Conservation (phyloP, 2,113 vertebrate species). For the Protomyctophum bolini region DNA sequence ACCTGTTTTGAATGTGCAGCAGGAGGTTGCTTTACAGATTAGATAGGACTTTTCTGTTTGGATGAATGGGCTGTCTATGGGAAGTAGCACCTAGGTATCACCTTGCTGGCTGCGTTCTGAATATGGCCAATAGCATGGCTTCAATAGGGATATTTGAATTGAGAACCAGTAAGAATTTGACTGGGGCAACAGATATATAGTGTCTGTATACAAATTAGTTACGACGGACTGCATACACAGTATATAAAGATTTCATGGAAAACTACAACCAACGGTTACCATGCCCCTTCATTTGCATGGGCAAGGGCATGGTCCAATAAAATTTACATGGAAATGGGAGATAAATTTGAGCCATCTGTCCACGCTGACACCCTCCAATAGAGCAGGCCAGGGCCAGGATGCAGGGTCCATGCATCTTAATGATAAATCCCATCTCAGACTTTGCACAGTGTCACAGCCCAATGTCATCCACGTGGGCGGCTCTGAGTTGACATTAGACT, state of each 20-base stretch:
- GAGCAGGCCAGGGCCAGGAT: slow-evolving; percentile 74
- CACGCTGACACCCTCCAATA: slow-evolving; percentile 81
- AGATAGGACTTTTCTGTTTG: too few relatives aligned
- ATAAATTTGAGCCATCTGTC: slow-evolving; percentile 92
- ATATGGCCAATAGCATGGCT: neutral
- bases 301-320: slow-evolving; percentile 81
- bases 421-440: slow-evolving; percentile 74
- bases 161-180: slow-evolving; percentile 17
- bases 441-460: slow-evolving; percentile 77
- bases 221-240: slow-evolving; percentile 3
- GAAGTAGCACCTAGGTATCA: too few relatives aligned
- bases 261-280: slow-evolving; percentile 69
- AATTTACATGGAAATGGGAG: slow-evolving; percentile 90
- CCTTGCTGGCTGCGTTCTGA: too few relatives aligned
- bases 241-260: slow-evolving; percentile 65
- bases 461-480: slow-evolving; percentile 66
- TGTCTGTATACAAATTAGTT: slow-evolving; percentile 13
- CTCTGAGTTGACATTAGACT: slow-evolving; percentile 27
- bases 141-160: slow-evolving; percentile 29
- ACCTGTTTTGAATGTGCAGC: too few relatives aligned
- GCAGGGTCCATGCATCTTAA: slow-evolving; percentile 83
- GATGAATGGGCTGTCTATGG: too few relatives aligned
- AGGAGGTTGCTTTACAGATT: too few relatives aligned
- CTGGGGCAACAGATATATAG: neutral
- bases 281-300: slow-evolving; percentile 83